Percentiles rank a stretch among this genome's conserved stretches.
Evolutionary conservation across 1,140 invertebrate species (phyloP).

Genomic region (Nomia melanderi): DNA sequence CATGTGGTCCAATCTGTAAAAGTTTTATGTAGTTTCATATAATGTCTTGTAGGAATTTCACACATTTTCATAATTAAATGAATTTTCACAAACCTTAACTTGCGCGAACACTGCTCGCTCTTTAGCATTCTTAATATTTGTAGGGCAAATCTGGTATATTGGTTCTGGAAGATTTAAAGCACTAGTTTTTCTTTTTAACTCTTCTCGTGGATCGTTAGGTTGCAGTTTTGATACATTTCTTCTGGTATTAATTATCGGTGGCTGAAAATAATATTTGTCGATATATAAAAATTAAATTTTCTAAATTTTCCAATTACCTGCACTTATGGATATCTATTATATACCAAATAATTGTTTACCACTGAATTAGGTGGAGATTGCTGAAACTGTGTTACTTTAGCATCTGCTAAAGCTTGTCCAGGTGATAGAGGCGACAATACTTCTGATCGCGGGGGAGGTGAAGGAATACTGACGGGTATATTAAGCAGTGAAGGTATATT

Average conservation of each 20-base stretch:
- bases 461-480: not conserved
- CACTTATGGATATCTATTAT: too few species aligned
- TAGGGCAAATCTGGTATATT: conserved; percentile 58
- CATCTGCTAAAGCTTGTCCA: conserved; percentile 31
- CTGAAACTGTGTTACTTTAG: not conserved
- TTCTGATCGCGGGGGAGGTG: not conserved
- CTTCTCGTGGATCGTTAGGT: conserved; percentile 55
- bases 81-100: conserved; percentile 70
- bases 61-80: not conserved
- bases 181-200: conserved; percentile 36
- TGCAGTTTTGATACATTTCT: not conserved
- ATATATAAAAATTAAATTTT: conserved; percentile 5
- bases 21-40: not conserved
- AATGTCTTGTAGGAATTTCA: not conserved
- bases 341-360: not conserved
- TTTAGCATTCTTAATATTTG: conserved; percentile 35
- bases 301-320: too few species aligned
- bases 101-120: conserved; percentile 53
- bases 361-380: not conserved
- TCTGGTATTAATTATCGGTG: not conserved
- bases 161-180: conserved; percentile 55
- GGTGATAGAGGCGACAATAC: conserved; percentile 45
- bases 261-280: conserved; percentile 15
- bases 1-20: conserved; percentile 43
- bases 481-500: conserved; percentile 1